Evolutionary conservation across 1,140 invertebrate species (phyloP).

Genomic region (Aradophagus sp.): DNA sequence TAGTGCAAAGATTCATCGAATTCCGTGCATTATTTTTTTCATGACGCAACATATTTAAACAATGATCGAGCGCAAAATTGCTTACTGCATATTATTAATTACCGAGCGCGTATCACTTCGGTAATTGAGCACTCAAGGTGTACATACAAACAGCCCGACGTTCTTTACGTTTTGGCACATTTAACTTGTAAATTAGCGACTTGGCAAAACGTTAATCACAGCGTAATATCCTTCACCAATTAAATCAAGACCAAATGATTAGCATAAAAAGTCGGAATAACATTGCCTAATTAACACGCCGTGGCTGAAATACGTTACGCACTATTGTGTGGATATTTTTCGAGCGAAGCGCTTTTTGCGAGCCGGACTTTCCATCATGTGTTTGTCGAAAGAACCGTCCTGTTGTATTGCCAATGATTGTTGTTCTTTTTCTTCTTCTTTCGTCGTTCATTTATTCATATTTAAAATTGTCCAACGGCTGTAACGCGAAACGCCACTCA

Average conservation of each 20-base stretch:
- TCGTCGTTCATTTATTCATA: no score
- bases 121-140: constrained; percentile 15
- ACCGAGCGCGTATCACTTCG: not conserved
- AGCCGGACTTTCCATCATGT: no score
- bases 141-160: no score
- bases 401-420: no score
- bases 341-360: no score
- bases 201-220: constrained; percentile 47
- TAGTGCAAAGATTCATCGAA: no score
- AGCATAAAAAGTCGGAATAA: constrained; percentile 27
- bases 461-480: no score
- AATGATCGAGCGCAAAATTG: not conserved
- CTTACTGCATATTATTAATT: constrained; percentile 3
- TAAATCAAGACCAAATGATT: constrained; percentile 40
- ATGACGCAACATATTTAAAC: not conserved
- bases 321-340: constrained; percentile 13
- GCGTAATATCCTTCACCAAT: constrained; percentile 39
- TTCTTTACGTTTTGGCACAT: constrained; percentile 41
- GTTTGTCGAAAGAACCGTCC: no score
- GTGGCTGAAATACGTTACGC: constrained; percentile 9
- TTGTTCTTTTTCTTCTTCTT: no score
- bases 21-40: no score
- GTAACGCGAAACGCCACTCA: constrained; percentile 4
- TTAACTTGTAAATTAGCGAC: constrained; percentile 47
- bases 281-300: constrained; percentile 29